Conservation (phyloP, 2,888 invertebrate species). For the Gastracanthus pulcherrimus region DNA sequence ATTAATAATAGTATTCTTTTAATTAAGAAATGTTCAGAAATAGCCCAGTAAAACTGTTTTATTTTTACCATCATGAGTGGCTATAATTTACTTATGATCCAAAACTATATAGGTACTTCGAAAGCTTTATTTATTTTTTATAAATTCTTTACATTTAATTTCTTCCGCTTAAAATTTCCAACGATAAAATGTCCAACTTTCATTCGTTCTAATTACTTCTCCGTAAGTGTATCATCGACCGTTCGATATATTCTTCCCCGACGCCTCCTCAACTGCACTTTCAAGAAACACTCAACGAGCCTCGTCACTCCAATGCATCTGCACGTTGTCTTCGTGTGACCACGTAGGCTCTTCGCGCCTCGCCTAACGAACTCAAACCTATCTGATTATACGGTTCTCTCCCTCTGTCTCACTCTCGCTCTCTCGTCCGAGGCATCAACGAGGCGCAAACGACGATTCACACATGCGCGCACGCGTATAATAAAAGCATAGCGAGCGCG, state of each 20-base stretch:
- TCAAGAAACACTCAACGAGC: slow-evolving; percentile 40
- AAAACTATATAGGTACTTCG: no score
- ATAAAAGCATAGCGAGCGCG: slow-evolving; percentile 31
- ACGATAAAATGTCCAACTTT: no score
- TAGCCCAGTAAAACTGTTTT: no score
- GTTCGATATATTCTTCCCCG: not conserved
- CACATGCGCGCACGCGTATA: not conserved
- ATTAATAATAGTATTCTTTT: no score
- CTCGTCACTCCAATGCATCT: slow-evolving; percentile 25
- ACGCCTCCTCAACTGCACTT: slow-evolving; percentile 40
- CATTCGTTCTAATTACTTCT: slow-evolving; percentile 3
- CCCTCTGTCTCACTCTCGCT: slow-evolving; percentile 3
- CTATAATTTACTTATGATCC: no score
- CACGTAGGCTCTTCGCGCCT: not conserved
- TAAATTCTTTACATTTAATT: not conserved
- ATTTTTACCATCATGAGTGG: no score
- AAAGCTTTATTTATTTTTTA: no score
- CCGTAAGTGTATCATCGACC: slow-evolving; percentile 29
- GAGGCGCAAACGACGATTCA: slow-evolving; percentile 22
- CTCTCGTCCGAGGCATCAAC: not conserved
- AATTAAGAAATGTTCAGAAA: no score
- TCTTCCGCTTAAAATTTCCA: not conserved
- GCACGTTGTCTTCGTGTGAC: not conserved
- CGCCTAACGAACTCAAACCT: slow-evolving; percentile 41
- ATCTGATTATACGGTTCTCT: slow-evolving; percentile 19